A percentile compares a stretch with the other conserved stretches of the same genome.
Conservation (phyloP, 2,888 invertebrate species). For the Gymnoscelis rufifasciata region DNA sequence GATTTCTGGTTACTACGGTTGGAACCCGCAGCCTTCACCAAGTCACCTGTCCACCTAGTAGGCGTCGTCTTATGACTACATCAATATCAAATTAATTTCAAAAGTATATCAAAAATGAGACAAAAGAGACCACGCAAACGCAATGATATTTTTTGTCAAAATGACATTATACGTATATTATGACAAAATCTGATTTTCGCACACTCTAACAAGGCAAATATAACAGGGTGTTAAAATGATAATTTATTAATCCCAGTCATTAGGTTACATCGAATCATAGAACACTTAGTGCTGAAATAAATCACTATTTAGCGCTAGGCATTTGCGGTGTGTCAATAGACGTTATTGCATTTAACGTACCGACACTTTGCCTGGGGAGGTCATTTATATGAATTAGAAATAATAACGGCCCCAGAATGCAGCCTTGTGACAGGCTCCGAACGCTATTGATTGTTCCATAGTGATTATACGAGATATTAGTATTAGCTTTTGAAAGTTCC, state of each 20-base stretch:
- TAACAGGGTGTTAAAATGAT: conserved; percentile 1
- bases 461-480: background rate
- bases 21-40: no score
- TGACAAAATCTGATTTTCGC: no score
- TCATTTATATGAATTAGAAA: conserved; percentile 14
- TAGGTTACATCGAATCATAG: conserved; percentile 5
- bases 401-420: conserved; percentile 10
- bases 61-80: no score
- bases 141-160: no score
- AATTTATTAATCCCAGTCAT: background rate
- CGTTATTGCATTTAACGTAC: conserved; percentile 3
- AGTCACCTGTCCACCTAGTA: no score
- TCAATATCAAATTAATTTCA: no score
- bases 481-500: background rate
- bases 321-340: conserved; percentile 16
- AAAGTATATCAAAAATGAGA: no score
- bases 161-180: no score
- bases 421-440: conserved; percentile 7
- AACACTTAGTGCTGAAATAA: conserved; percentile 20
- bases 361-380: conserved; percentile 7
- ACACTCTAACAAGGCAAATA: no score
- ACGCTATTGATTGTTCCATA: background rate
- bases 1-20: no score
- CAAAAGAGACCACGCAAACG: no score
- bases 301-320: conserved; percentile 21